Evolutionary conservation across 1,140 invertebrate genomes (phyloP).

Genomic region (Nasonia vitripennis): DNA sequence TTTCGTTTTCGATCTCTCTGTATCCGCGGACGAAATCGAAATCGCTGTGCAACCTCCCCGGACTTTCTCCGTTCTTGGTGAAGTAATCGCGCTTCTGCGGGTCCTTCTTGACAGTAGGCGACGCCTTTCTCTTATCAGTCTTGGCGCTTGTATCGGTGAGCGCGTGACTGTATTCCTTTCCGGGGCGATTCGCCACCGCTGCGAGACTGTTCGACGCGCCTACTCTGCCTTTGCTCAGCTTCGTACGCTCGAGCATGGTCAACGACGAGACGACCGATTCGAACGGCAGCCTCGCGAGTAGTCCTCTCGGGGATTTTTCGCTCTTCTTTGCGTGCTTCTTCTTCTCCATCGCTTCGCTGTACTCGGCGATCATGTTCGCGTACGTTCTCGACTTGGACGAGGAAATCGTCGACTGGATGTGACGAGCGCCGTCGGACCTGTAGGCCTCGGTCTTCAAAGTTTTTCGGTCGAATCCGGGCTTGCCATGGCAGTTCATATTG

Average conservation of each 20-base stretch:
- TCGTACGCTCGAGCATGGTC: background rate
- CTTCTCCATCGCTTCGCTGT: constrained; percentile 49
- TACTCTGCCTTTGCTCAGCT: background rate
- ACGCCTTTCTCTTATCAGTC: background rate
- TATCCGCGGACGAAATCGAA: background rate
- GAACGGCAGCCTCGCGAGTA: background rate
- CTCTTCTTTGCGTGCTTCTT: background rate
- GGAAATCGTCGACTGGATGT: background rate
- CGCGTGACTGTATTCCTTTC: background rate
- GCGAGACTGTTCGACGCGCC: background rate
- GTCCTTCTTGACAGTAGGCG: background rate
- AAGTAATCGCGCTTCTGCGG: background rate
- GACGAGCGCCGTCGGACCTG: background rate
- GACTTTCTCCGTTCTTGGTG: background rate
- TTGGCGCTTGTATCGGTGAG: background rate
- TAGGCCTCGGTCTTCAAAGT: background rate
- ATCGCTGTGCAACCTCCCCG: background rate
- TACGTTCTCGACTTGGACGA: constrained; percentile 30
- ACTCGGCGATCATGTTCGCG: constrained; percentile 57
- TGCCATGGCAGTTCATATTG: background rate
- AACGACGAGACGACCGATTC: background rate
- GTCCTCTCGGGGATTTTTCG: background rate
- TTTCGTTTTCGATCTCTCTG: background rate
- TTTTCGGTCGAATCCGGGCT: background rate
- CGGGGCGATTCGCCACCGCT: background rate